Percentiles rank a stretch among this genome's conserved stretches.
Conservation (phyloP, 2,888 invertebrate genomes). For the Melieria picta region DNA sequence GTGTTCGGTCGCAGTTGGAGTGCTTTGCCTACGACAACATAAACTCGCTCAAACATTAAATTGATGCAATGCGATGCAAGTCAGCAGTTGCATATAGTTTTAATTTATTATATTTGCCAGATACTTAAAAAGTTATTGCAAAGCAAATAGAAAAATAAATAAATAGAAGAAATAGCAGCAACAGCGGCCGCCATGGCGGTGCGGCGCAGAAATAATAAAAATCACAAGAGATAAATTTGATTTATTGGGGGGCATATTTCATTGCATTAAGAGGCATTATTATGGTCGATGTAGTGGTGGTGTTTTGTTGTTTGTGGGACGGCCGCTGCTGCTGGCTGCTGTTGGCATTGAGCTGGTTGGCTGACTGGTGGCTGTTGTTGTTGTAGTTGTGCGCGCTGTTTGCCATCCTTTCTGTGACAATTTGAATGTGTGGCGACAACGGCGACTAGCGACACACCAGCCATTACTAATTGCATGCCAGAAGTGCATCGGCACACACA, state of each 20-base stretch:
- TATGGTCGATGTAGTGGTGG: constrained; percentile 21
- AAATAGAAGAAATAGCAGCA: constrained; percentile 10
- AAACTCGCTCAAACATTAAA: background rate
- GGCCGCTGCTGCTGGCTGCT: background rate
- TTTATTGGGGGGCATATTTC: constrained; percentile 52
- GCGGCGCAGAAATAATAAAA: constrained; percentile 21
- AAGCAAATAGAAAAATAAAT: constrained; percentile 4
- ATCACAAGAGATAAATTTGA: constrained; percentile 50
- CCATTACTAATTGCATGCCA: no score
- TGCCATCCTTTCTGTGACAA: constrained; percentile 41
- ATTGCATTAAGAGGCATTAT: constrained; percentile 43
- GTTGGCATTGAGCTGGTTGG: no score
- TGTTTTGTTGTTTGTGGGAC: background rate
- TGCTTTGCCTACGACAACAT: background rate
- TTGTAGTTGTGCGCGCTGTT: constrained; percentile 33
- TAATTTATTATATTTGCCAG: constrained; percentile 62
- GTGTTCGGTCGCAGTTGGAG: background rate
- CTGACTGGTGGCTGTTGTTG: background rate
- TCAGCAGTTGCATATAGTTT: constrained; percentile 45
- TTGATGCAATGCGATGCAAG: constrained; percentile 17
- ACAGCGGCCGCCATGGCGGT: background rate
- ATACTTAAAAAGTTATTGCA: constrained; percentile 50
- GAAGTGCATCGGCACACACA: no score
- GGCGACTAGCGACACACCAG: background rate
- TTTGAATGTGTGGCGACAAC: constrained; percentile 39